These are phyloP conservation scores for Brachyalestes nurse DNA, from an alignment of 2,797 vertebrate genomes.

Conservation along the genomic window DNA sequence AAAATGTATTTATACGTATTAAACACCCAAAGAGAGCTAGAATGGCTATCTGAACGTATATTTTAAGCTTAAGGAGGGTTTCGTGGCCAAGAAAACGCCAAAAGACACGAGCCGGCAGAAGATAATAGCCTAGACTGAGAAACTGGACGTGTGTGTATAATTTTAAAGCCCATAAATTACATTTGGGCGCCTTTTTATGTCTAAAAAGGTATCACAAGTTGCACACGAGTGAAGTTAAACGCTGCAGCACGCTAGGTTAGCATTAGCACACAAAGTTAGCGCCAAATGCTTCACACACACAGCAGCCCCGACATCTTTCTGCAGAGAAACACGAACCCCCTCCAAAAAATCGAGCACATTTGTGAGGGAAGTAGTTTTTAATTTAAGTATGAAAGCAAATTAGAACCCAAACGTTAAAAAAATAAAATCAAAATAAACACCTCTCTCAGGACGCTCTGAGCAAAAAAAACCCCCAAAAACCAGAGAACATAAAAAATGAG, in stretches of 20 bases:
- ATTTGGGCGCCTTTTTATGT: no score
- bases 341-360: no score
- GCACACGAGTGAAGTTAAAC: neutral
- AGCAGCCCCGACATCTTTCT: neutral
- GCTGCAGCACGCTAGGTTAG: neutral
- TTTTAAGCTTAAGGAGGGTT: neutral
- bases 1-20: constrained; percentile 18
- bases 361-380: no score
- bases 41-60: neutral
- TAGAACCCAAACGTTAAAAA: no score
- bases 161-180: neutral
- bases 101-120: no score
- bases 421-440: no score
- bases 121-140: neutral
- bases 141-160: neutral
- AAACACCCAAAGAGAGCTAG: neutral
- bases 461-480: no score
- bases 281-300: neutral
- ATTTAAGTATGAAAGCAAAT: no score
- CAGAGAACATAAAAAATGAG: no score
- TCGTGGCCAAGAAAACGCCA: neutral
- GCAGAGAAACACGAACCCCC: no score
- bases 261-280: constrained; percentile 1
- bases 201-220: no score
- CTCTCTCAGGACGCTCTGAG: no score